These are phyloP conservation scores for Hippoglossus hippoglossus DNA, from an alignment of 2,797 vertebrate species.

Conservation along the genomic window DNA sequence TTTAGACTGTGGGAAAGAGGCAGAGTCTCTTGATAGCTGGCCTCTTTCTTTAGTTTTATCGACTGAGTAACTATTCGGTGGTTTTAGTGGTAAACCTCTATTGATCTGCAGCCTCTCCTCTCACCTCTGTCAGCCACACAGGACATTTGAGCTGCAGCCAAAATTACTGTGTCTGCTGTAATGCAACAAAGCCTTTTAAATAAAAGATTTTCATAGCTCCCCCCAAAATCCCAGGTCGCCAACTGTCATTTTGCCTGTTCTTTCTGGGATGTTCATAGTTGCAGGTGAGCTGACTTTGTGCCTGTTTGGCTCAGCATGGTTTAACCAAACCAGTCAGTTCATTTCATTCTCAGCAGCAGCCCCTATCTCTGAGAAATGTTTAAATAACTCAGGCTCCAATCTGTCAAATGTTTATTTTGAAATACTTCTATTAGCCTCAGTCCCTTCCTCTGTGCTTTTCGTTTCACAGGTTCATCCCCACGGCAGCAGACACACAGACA, in stretches of 20 bases:
- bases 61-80: conserved; percentile 8
- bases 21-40: background rate
- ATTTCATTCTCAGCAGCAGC: conserved; percentile 24
- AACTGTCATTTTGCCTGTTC: background rate
- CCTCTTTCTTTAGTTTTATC: background rate
- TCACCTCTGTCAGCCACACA: conserved; percentile 1
- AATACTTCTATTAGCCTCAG: conserved; percentile 30
- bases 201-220: background rate
- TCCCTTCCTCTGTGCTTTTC: conserved; percentile 15
- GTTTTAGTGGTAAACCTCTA: conserved; percentile 24
- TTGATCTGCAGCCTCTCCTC: conserved; percentile 21
- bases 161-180: conserved; percentile 10
- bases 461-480: conserved; percentile 25
- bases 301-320: conserved; percentile 17
- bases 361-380: conserved; percentile 30
- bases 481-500: conserved; percentile 22
- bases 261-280: conserved; percentile 4
- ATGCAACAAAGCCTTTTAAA: conserved; percentile 10
- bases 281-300: conserved; percentile 3
- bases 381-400: conserved; percentile 37
- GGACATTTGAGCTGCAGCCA: background rate
- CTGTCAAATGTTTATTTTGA: conserved; percentile 53
- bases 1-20: background rate
- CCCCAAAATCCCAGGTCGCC: background rate
- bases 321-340: conserved; percentile 17